Percentiles rank a stretch among this genome's conserved stretches.
phyloP scores from a whole-genome alignment of 2,888 invertebrate species.

The Melanostoma mellinum region DNA sequence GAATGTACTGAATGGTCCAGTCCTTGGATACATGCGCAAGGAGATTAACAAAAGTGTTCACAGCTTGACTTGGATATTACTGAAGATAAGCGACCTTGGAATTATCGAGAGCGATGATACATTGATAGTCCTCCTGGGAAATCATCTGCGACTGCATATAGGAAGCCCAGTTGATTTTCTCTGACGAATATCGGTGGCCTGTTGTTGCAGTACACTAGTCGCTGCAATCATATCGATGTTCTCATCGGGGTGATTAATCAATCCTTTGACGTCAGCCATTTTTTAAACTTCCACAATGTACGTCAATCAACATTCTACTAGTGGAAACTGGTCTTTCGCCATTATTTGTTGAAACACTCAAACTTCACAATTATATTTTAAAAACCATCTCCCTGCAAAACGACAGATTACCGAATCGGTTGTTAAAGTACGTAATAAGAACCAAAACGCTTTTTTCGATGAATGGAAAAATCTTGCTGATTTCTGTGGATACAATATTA shows the following conservation, averaged over 20 bases:
- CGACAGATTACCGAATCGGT: no score
- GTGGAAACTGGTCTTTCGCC: no score
- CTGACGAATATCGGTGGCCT: constrained; percentile 95
- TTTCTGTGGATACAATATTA: no score
- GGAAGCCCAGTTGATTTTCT: constrained; percentile 97
- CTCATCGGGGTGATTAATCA: constrained; percentile 90
- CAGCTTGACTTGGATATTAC: constrained; percentile 89
- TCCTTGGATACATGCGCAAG: constrained; percentile 98
- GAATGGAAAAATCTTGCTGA: no score
- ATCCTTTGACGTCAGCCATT: constrained; percentile 86
- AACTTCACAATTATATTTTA: no score
- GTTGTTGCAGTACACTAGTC: constrained; percentile 97
- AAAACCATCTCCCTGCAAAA: no score
- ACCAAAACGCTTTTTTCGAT: no score
- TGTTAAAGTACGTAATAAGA: no score
- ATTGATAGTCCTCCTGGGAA: constrained; percentile 96
- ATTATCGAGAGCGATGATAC: constrained; percentile 94
- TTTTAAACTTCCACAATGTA: no score
- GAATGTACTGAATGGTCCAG: constrained; percentile 97
- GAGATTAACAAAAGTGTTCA: constrained; percentile 96
- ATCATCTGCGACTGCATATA: constrained; percentile 99
- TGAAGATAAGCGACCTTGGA: constrained; percentile 79
- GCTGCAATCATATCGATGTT: constrained; percentile 97
- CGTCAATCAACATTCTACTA: no score
- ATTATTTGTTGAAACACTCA: no score